Base-by-base conservation (phyloP, 1,140 invertebrate species). In the Monomorium pharaonis region DNA sequence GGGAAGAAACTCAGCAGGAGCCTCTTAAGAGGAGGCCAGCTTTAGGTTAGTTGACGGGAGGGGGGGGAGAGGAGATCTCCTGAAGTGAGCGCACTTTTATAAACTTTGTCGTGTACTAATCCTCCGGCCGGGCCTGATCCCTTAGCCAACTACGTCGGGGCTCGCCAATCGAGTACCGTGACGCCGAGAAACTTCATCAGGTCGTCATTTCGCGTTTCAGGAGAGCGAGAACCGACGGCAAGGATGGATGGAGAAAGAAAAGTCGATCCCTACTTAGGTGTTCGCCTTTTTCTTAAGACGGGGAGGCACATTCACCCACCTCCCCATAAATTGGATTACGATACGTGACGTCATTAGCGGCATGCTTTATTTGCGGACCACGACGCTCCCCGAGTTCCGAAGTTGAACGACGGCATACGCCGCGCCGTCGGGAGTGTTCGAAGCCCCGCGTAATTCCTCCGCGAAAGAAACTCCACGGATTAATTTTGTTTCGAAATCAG, bases 331-430 rank as follows among this genome's bases (percentile, higher is more conserved):
- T 95, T 94, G 93, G 94, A 95, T 95, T 93, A 93, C 90, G 92
- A 94, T 94, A 95, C 94, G 94, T 95, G 95, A 95, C 92, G 91
- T 93, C 90, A 92, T 95, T 94, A 95, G 92, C 86, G 78, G 89
- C 83, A 93, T 93, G 91, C 89, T 93, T 92, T 93, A 94, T 94
- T 94, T 92, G 86, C 78, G 63, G 85, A 62, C 76, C 84, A 74
- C 76, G 63, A 74, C n/a, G 77, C 42, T 81, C 51, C 56, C 14
- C 67, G 42, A 83, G 78, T 83, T 74, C 27, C 78, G 33, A 74
- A 83, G 78, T 83, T 83, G 78, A 74, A 83, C 77, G 49, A 69
- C 69, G 67, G 67, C 51, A 42, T 67, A 74, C 27, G 49, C 33
- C 42, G 62, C 33, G 51, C 37, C 56, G 65, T 74, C 51, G 21